Conservation (phyloP, 2,797 vertebrate species). For the Aldrovandia affinis region DNA sequence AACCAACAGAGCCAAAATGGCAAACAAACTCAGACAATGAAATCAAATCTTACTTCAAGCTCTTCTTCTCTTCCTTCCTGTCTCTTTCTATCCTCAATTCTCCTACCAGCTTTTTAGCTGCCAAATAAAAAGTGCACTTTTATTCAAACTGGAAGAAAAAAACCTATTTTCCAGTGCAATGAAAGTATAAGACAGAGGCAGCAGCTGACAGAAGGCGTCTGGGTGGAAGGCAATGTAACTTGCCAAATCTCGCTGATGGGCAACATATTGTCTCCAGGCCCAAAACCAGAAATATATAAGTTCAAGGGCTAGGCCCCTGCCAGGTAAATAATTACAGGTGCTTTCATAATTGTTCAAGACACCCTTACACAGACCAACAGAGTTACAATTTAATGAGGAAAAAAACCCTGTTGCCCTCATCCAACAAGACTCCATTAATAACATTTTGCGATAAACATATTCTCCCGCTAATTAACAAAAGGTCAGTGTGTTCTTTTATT, state of each 20-base stretch:
- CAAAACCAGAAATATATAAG: conserved; percentile 8
- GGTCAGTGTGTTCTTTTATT: conserved; percentile 65
- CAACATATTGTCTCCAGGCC: background rate
- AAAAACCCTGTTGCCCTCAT: conserved; percentile 45
- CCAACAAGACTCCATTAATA: conserved; percentile 52
- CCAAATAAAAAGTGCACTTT: background rate
- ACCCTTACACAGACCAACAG: conserved; percentile 9
- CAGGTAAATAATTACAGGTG: conserved; percentile 49
- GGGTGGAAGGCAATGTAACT: background rate
- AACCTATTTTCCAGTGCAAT: background rate
- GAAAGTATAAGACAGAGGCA: background rate
- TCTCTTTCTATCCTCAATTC: background rate
- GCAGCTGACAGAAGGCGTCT: background rate
- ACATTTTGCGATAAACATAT: conserved; percentile 60
- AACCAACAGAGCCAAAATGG: background rate
- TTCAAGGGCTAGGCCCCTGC: conserved; percentile 51
- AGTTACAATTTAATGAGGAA: conserved; percentile 20
- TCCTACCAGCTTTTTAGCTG: background rate
- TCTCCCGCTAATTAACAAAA: conserved; percentile 67
- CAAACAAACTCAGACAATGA: background rate
- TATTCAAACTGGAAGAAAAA: conserved; percentile 3
- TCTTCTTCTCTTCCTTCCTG: background rate
- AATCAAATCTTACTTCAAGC: background rate
- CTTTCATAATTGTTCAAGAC: conserved; percentile 36
- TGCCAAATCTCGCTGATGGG: background rate